These are phyloP conservation scores for Meleagris gallopavo DNA, from an alignment of 2,113 vertebrate species.

Conservation along the genomic window DNA sequence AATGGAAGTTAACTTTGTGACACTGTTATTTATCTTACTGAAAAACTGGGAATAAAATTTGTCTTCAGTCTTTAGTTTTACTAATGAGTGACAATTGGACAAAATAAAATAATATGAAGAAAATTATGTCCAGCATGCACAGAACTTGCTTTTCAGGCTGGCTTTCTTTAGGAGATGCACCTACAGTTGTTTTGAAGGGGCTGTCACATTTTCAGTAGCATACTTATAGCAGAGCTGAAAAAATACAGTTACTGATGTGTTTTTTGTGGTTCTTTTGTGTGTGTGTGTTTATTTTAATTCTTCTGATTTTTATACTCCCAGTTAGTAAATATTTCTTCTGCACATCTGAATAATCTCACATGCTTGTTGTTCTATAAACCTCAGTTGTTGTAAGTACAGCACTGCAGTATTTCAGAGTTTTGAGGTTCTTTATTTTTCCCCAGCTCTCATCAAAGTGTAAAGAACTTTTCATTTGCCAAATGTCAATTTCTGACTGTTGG, in stretches of 20 bases:
- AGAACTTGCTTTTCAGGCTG: neutral
- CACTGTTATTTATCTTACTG: neutral
- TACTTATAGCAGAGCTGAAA: neutral
- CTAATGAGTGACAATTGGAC: neutral
- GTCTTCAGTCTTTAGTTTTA: neutral
- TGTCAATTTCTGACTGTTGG: neutral
- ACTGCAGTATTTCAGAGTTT: neutral
- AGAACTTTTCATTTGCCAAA: neutral
- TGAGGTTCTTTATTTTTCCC: neutral
- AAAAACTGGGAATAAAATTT: neutral
- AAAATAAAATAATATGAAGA: fast-evolving
- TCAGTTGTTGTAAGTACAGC: neutral
- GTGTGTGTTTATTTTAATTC: neutral
- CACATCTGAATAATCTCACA: neutral
- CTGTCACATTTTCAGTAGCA: neutral
- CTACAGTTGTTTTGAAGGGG: neutral
- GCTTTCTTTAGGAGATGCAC: neutral
- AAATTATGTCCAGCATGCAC: neutral
- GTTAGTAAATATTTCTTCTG: neutral
- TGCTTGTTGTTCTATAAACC: neutral
- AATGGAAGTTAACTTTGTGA: neutral
- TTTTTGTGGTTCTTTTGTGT: neutral
- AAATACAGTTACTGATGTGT: neutral
- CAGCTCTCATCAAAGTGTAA: neutral
- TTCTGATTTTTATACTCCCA: neutral